Conservation (phyloP, 2,113 vertebrate species). For the Hippoglossus stenolepis region DNA sequence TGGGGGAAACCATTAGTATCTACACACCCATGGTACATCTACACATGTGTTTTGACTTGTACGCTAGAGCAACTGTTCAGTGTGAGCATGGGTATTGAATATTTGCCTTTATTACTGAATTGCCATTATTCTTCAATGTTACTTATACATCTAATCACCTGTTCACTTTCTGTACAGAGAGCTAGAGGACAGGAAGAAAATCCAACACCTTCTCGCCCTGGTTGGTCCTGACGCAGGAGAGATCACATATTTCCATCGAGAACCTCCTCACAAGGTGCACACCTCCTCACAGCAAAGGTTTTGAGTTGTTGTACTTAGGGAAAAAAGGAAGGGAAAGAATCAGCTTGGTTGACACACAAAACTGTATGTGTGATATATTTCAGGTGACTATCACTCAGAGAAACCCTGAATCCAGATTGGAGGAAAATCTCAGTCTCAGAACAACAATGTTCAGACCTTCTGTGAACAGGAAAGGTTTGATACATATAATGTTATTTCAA, state of each 20-base stretch:
- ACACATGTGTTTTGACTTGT: neutral
- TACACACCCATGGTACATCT: neutral
- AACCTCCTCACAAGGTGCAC: constrained; percentile 91
- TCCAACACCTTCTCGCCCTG: constrained; percentile 91
- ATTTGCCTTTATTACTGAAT: neutral
- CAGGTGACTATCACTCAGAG: constrained; percentile 90
- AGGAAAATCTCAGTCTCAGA: constrained; percentile 72
- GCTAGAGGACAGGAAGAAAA: constrained; percentile 93
- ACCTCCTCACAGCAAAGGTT: neutral
- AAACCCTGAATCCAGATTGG: constrained; percentile 61
- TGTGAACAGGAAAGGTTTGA: constrained; percentile 73
- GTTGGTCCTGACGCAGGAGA: constrained; percentile 88
- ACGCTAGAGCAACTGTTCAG: too few relatives aligned
- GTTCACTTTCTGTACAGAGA: constrained; percentile 83
- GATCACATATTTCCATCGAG: constrained; percentile 92
- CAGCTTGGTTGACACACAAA: neutral
- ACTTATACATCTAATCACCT: neutral
- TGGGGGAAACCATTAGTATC: constrained; percentile 50
- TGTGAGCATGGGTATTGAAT: neutral
- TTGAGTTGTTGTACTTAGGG: neutral
- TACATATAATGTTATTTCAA: neutral
- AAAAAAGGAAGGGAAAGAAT: neutral
- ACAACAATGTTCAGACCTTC: constrained; percentile 66
- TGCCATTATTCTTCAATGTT: neutral
- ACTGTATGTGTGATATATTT: constrained; percentile 9